phyloP scores from a whole-genome alignment of 1,140 invertebrate species.

The Eulimnadia texana region DNA sequence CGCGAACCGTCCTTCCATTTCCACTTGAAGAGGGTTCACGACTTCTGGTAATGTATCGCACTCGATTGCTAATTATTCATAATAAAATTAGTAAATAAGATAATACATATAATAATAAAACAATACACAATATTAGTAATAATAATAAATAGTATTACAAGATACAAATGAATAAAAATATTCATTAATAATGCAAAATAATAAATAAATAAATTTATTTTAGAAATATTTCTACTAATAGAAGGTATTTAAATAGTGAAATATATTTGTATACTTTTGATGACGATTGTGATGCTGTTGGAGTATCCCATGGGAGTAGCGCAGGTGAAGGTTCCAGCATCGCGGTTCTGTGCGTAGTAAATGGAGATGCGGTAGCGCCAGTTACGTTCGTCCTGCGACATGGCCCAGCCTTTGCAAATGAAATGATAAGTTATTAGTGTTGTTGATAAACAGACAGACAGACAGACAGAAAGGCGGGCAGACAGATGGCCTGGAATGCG shows the following conservation, averaged over 20 bases:
- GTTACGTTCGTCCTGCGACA: constrained; percentile 53
- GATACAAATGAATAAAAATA: constrained; percentile 4
- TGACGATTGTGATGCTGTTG: constrained; percentile 59
- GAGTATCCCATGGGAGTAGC: constrained; percentile 59
- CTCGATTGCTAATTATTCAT: constrained; percentile 3
- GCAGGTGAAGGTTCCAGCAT: constrained; percentile 70
- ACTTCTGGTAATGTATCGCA: constrained; percentile 21
- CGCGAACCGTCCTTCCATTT: constrained; percentile 48
- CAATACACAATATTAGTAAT: background rate
- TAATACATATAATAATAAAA: background rate
- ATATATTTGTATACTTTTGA: constrained; percentile 46
- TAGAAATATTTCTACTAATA: background rate
- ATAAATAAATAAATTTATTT: background rate
- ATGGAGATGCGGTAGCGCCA: constrained; percentile 68
- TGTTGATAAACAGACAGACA: no score
- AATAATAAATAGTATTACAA: background rate
- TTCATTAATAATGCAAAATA: background rate
- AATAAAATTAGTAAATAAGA: background rate
- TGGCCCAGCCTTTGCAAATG: constrained; percentile 55
- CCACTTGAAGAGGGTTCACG: constrained; percentile 26
- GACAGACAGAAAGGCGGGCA: no score
- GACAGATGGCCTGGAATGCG: no score
- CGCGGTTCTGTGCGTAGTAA: constrained; percentile 61
- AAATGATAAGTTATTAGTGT: no score
- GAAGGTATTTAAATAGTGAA: background rate